Evolutionary conservation across 2,888 invertebrate species (phyloP).

Genomic region (Eupithecia subumbrata): DNA sequence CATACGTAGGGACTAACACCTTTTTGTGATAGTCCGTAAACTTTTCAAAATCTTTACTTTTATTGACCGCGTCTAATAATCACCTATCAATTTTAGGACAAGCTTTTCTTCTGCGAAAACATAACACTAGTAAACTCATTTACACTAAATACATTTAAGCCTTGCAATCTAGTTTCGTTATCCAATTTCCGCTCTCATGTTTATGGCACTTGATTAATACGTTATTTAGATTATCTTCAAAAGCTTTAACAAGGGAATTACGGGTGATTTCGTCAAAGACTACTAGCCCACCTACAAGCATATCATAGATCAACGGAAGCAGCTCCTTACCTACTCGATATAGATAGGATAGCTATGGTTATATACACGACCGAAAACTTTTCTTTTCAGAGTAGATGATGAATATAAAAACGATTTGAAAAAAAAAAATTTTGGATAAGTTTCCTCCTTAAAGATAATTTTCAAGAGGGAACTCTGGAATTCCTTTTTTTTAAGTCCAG

Average conservation of each 20-base stretch:
- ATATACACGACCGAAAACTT: not conserved
- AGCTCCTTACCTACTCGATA: conserved; percentile 8
- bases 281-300: conserved; percentile 74
- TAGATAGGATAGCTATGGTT: not conserved
- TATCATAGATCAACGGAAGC: conserved; percentile 10
- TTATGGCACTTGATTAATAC: conserved; percentile 74
- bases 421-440: too few species aligned
- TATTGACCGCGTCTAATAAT: not conserved
- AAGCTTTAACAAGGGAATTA: conserved; percentile 78
- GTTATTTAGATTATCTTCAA: conserved; percentile 65
- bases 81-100: not conserved
- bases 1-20: too few species aligned
- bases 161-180: conserved; percentile 49
- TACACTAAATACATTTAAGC: not conserved
- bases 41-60: not conserved
- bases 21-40: not conserved
- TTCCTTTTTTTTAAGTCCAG: too few species aligned
- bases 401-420: too few species aligned
- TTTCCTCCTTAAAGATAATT: too few species aligned
- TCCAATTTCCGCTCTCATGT: conserved; percentile 52
- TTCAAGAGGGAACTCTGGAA: too few species aligned
- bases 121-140: not conserved
- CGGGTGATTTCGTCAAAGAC: conserved; percentile 73
- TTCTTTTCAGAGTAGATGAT: not conserved
- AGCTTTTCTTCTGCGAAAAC: not conserved